Evolutionary conservation across 2,888 invertebrate species (phyloP).

Genomic region (Gymnosoma rotundatum): DNA sequence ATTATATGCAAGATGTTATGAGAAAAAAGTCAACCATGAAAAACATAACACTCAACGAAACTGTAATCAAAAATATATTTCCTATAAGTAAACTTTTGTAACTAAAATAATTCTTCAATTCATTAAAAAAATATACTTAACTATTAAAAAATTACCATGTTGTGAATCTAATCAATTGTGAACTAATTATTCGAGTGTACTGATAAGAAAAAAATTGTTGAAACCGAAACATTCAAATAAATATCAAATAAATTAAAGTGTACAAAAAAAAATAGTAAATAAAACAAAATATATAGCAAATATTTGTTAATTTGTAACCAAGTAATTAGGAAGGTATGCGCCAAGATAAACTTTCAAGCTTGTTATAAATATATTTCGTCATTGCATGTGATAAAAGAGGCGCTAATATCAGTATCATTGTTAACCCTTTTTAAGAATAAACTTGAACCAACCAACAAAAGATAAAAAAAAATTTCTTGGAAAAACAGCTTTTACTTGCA

Average conservation of each 20-base stretch:
- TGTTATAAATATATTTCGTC: conserved; percentile 32
- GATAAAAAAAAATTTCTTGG: too few relatives aligned
- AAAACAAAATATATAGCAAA: neutral
- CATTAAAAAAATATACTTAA: neutral
- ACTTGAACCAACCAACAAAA: neutral
- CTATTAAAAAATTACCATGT: conserved; percentile 6
- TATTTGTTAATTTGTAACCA: conserved; percentile 53
- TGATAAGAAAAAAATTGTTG: conserved; percentile 50
- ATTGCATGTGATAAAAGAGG: neutral
- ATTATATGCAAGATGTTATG: too few relatives aligned
- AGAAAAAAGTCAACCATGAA: too few relatives aligned
- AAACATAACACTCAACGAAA: too few relatives aligned
- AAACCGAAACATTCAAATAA: neutral
- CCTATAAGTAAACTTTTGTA: too few relatives aligned
- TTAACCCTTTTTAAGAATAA: too few relatives aligned
- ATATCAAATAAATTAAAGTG: conserved; percentile 25
- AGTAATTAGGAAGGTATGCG: conserved; percentile 50
- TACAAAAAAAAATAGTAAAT: neutral
- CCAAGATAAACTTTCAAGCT: conserved; percentile 49
- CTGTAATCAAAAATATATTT: too few relatives aligned
- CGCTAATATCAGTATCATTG: too few relatives aligned
- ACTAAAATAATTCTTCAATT: too few relatives aligned
- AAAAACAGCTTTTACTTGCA: too few relatives aligned
- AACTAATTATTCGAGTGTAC: conserved; percentile 53
- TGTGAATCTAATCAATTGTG: conserved; percentile 57